Evolutionary conservation across 2,113 vertebrate genomes (phyloP).

Genomic region (Scatophagus argus): DNA sequence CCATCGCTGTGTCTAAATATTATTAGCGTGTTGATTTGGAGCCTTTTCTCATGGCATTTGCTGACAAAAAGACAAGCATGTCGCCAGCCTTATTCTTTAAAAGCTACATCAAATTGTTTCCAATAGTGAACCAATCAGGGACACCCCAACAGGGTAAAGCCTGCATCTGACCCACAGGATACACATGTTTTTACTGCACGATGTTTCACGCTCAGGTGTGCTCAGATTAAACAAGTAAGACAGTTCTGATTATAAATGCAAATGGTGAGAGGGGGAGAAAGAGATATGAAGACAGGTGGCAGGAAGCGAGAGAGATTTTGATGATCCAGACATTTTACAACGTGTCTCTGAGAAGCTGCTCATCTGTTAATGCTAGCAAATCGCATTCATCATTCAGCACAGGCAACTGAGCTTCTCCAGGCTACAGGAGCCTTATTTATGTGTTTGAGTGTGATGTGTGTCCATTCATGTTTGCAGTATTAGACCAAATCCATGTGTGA

Average conservation of each 20-base stretch:
- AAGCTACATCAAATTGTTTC: neutral
- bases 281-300: constrained; percentile 8
- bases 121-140: neutral
- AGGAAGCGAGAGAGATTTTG: constrained; percentile 29
- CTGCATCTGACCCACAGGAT: neutral
- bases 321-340: constrained; percentile 43
- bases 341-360: constrained; percentile 54
- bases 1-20: too few species aligned
- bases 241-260: constrained; percentile 56
- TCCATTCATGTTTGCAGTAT: constrained; percentile 32
- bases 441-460: neutral
- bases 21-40: neutral
- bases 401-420: neutral
- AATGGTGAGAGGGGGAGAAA: neutral
- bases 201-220: constrained; percentile 29
- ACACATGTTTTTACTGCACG: neutral
- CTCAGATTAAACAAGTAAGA: constrained; percentile 54
- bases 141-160: neutral
- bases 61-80: neutral
- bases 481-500: constrained; percentile 18
- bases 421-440: neutral
- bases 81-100: neutral
- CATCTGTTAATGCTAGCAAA: constrained; percentile 40
- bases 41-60: constrained; percentile 3
- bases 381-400: constrained; percentile 25